These are phyloP conservation scores for Spheniscus mendiculus DNA, from an alignment of 2,113 vertebrate genomes.

Conservation along the genomic window DNA sequence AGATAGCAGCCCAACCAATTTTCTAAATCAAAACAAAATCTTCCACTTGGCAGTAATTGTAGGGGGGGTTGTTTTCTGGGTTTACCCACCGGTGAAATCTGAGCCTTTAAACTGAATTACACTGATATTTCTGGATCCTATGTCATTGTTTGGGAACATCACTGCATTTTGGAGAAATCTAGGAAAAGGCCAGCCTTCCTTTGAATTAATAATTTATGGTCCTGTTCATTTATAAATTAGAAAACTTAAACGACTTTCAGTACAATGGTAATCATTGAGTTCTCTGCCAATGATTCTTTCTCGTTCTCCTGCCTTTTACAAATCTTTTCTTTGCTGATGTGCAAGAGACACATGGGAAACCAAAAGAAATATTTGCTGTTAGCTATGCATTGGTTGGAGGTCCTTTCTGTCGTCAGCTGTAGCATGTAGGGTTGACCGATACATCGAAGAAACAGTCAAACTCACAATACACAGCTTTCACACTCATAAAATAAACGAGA, in stretches of 20 bases:
- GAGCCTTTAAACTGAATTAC: not conserved
- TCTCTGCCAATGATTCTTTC: not conserved
- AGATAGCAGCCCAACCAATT: not conserved
- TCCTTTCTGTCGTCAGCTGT: not conserved
- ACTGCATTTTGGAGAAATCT: not conserved
- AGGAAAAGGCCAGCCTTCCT: not conserved
- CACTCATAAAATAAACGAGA: not conserved
- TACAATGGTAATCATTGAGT: not conserved
- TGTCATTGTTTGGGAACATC: not conserved
- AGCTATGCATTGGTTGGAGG: not conserved
- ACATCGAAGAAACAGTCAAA: not conserved
- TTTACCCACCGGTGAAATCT: not conserved
- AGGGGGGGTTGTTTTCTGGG: not conserved
- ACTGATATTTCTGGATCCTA: not conserved
- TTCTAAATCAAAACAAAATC: conserved; percentile 30
- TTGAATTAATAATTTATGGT: not conserved
- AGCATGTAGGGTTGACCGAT: not conserved
- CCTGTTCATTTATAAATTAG: not conserved
- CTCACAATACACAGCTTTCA: not conserved
- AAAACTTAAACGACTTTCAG: not conserved
- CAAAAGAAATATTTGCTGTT: not conserved
- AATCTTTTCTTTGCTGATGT: not conserved
- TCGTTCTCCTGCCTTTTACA: not conserved
- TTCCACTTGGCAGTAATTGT: not conserved
- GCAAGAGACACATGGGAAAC: not conserved